Evolutionary conservation across 2,888 invertebrate genomes (phyloP), one percentile per base, ranked within the genome.

Genomic region (Meandrusa payeni): DNA sequence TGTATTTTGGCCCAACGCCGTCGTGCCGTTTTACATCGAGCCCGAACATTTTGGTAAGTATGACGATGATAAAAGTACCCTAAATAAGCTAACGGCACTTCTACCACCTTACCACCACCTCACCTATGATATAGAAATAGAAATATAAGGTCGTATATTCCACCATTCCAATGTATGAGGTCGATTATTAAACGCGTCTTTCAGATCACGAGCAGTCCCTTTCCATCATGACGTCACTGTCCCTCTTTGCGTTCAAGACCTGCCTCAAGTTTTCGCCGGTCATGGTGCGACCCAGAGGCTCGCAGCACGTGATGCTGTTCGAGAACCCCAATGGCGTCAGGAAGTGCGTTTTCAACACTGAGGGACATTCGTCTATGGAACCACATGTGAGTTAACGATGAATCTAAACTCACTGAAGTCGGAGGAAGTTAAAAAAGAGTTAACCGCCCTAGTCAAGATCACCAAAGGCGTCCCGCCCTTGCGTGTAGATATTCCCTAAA

Each of bases 331-430:
- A 49, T 0, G 86, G 80, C 0, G 27, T 56, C 0, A 57, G 61
- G 28, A 57, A 74, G 2, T 86, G 86, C 27, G 49, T 51, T 0
- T 32, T 78, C 1, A 41, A 53, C 0, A 52, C 53, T 0, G 39
- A 26, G 0, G 77, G 73, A 0, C 77, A 78, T 22, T 63, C 64
- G 0, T 54, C 52, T 0, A 64, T 56, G 1, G 61, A 63, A 7
- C 69, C 78, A 0, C 83, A 81, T 61, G 86, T 86, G 43, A 73
- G 77, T 70, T 17, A n/a, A n/a, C n/a, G n/a, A n/a, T n/a, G n/a
- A n/a, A n/a, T n/a, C n/a, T n/a, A n/a, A n/a, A n/a, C n/a, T n/a
- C n/a, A n/a, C n/a, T n/a, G n/a, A n/a, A n/a, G n/a, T n/a, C n/a
- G n/a, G n/a, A n/a, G n/a, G n/a, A n/a, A n/a, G n/a, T n/a, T n/a